Conservation (phyloP, 1,140 invertebrate genomes). For the Sycophila sp. region DNA sequence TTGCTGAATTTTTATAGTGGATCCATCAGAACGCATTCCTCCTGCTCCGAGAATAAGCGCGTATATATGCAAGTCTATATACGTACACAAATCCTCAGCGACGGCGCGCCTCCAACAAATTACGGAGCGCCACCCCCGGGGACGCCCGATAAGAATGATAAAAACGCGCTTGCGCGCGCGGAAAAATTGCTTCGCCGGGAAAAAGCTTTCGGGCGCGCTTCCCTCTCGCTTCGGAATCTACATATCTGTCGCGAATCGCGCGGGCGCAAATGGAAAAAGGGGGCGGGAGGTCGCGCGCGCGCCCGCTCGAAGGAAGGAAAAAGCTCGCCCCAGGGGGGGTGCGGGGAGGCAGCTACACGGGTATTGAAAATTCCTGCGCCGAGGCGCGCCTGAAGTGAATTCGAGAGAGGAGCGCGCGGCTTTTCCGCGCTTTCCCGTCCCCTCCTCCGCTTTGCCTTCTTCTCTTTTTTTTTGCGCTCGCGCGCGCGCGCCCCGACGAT, state of each 20-base stretch:
- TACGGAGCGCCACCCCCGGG: conserved; percentile 35
- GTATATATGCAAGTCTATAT: conserved; percentile 29
- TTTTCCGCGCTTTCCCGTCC: conserved; percentile 53
- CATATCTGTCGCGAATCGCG: conserved; percentile 29
- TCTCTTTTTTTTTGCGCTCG: conserved; percentile 23
- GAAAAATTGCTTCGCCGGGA: conserved; percentile 14
- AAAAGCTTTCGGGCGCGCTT: no score
- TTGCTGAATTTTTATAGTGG: no score
- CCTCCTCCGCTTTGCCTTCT: conserved; percentile 46
- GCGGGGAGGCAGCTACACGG: no score
- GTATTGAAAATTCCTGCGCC: no score
- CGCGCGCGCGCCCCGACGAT: conserved; percentile 51
- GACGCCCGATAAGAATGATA: conserved; percentile 23
- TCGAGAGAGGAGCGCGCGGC: conserved; percentile 37
- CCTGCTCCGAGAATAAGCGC: no score
- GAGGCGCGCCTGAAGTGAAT: conserved; percentile 39
- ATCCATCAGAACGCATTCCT: no score
- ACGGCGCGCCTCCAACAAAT: conserved; percentile 35
- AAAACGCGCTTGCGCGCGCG: conserved; percentile 9
- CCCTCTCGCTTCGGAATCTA: conserved; percentile 17
- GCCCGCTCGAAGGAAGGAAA: no score
- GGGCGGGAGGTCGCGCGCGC: neutral
- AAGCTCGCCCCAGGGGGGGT: neutral
- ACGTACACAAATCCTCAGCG: no score
- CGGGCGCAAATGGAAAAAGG: conserved; percentile 2